Evolutionary conservation across 1,140 invertebrate species (phyloP).

Genomic region (Atta cephalotes): DNA sequence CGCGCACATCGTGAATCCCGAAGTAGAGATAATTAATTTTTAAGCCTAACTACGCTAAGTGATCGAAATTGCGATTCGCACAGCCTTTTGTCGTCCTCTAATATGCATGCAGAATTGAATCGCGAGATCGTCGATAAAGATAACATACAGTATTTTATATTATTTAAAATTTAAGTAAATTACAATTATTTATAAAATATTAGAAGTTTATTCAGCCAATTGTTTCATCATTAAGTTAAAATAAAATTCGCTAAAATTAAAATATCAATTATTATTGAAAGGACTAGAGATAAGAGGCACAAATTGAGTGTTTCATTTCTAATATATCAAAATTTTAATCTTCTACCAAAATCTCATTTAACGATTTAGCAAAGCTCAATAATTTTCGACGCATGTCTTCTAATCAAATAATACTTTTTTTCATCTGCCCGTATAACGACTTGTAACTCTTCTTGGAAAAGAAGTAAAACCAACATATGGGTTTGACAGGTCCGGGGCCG

Average conservation of each 20-base stretch:
- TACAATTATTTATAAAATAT: background rate
- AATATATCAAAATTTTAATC: background rate
- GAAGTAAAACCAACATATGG: constrained; percentile 19
- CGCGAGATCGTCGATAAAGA: constrained; percentile 4
- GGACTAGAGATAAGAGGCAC: background rate
- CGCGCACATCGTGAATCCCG: constrained; percentile 65
- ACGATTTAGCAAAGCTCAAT: constrained; percentile 3
- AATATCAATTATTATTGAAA: background rate
- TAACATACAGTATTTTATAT: background rate
- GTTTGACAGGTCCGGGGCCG: constrained; percentile 9
- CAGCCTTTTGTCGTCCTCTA: constrained; percentile 6
- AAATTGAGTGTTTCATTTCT: background rate
- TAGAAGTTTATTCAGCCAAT: background rate
- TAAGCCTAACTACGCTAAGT: constrained; percentile 77
- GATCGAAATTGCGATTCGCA: constrained; percentile 57
- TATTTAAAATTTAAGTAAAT: constrained; percentile 9
- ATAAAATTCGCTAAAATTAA: background rate
- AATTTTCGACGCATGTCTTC: background rate
- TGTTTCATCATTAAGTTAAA: background rate
- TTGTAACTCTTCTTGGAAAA: background rate
- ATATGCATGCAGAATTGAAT: constrained; percentile 32
- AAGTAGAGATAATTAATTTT: constrained; percentile 79
- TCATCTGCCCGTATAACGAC: background rate
- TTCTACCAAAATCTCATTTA: background rate
- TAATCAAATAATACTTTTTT: background rate